Evolutionary conservation across 2,888 invertebrate species (phyloP), one percentile per base, ranked within the genome.

Genomic region (Oligia latruncula): DNA sequence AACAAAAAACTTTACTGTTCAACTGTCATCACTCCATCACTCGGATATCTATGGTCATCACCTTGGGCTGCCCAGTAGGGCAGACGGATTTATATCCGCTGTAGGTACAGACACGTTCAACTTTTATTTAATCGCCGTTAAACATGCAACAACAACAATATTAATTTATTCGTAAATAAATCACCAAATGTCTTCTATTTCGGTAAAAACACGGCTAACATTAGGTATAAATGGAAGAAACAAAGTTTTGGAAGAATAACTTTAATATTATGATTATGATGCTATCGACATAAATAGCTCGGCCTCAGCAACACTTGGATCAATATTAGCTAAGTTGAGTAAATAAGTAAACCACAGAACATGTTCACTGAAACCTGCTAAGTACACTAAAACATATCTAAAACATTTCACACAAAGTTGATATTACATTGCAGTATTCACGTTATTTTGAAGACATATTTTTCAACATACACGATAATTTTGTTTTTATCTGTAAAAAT

Each of bases 221-320:
- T 40, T 40, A 40, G 40, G 13, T 46, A 64, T 40, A 65, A 74
- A 74, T 78, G 74, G 64, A 79, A 82, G 64, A 83, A 77, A 75
- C 65, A 68, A 70, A 35, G 49, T 78, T 82, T 81, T 74, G 79
- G 76, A 83, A 86, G 82, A 85, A 89, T 87, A 88, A 23, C 68
- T 72, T 81, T 82, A 90, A 82, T 77, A 74, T 82, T 74, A 80
- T 83, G 60, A 79, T 81, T 81, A 82, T 87, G 86, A 84, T 82
- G 43, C 71, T 90, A 90, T 89, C 91, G 88, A 85, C 90, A 83
- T 85, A 91, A 92, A 92, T 90, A 92, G 88, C 88, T 78, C 88
- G 89, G 88, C 92, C 90, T 91, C 88, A 89, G 75, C 72, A 81
- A 88, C 92, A 92, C 89, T 91, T 92, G 90, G 80, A 82, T 88